Conservation (phyloP, 1,140 invertebrate species). For the Drosophila bocqueti region DNA sequence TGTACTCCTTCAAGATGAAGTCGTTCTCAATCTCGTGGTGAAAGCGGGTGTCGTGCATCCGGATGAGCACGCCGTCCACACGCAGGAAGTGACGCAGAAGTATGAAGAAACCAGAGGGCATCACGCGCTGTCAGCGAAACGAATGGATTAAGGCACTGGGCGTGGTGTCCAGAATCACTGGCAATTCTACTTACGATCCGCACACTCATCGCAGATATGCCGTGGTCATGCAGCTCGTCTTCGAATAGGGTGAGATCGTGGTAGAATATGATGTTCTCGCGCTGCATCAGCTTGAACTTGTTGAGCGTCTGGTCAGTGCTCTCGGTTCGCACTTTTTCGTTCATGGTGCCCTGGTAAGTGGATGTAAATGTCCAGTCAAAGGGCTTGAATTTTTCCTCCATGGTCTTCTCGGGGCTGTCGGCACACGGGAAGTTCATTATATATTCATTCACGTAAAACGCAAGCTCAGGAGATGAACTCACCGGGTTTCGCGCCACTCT, state of each 20-base stretch:
- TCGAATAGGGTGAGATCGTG: conserved; percentile 97
- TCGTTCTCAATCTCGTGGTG: conserved; percentile 93
- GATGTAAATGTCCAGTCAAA: conserved; percentile 99
- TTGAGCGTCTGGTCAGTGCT: conserved; percentile 93
- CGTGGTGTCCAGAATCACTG: background rate
- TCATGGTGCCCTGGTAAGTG: conserved; percentile 94
- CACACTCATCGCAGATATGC: conserved; percentile 94
- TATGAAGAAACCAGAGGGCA: conserved; percentile 97
- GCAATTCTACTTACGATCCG: conserved; percentile 94
- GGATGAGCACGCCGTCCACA: conserved; percentile 96
- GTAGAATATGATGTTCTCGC: conserved; percentile 97
- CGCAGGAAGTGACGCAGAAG: conserved; percentile 96
- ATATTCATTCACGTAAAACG: no score
- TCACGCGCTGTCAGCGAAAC: conserved; percentile 91
- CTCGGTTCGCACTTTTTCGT: conserved; percentile 87
- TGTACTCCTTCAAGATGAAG: conserved; percentile 92
- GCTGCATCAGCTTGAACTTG: conserved; percentile 94
- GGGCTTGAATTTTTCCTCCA: conserved; percentile 91
- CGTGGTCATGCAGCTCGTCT: conserved; percentile 99
- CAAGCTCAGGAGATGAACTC: background rate
- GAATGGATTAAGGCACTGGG: background rate
- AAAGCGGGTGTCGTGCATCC: conserved; percentile 96
- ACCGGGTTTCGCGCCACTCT: conserved; percentile 92
- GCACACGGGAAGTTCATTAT: background rate
- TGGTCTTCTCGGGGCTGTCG: conserved; percentile 57